Base-by-base conservation (phyloP, 2,888 invertebrate species). In the Tinea semifulvella region DNA sequence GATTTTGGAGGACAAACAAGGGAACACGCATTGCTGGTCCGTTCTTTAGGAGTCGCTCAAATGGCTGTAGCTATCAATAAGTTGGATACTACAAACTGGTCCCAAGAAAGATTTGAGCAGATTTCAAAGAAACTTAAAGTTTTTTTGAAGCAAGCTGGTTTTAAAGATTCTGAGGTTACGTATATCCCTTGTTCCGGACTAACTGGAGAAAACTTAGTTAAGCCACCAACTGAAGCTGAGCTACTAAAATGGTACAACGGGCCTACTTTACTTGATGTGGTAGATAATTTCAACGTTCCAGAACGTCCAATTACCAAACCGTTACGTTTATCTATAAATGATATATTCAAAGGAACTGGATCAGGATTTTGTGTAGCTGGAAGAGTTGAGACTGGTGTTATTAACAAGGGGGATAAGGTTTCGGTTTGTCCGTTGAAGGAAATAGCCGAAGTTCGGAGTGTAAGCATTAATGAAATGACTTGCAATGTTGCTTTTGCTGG, bases 1-100 rank as follows among this genome's bases (percentile, higher is more conserved):
- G 98, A 98, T 59, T 88, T 90, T 54, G 98, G 98, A 8, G 99
- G 99, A 1, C 99, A 99, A 74, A 99, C 98, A 0, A 83, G 98
- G 49, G 98, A 99, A 68, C 98, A 99, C 80, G 96, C 98, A 2
- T 76, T 98, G 42, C 80, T 99, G n/a, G 91, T 97, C 2, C 85
- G 97, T 56, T 88, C 88, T 52, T 57, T 87, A 73, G 98, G 99
- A 25, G 94, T 99, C 0, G 90, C 89, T 48, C 98, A 98, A 69
- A 66, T 99, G 28, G 92, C 94, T 11, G 96, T 99, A 1, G 96
- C 94, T 22, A 88, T 99, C 13, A 99, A 99, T 65, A 99, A 99
- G 77, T 80, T 99, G 64, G 99, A 99, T 63, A 98, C 96, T 0
- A 93, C 92, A 0, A 88, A 89, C 45, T 99, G 99, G 98, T 91